These are phyloP conservation scores for Montifringilla adamsi DNA, from an alignment of 2,113 vertebrate genomes.

Conservation along the genomic window DNA sequence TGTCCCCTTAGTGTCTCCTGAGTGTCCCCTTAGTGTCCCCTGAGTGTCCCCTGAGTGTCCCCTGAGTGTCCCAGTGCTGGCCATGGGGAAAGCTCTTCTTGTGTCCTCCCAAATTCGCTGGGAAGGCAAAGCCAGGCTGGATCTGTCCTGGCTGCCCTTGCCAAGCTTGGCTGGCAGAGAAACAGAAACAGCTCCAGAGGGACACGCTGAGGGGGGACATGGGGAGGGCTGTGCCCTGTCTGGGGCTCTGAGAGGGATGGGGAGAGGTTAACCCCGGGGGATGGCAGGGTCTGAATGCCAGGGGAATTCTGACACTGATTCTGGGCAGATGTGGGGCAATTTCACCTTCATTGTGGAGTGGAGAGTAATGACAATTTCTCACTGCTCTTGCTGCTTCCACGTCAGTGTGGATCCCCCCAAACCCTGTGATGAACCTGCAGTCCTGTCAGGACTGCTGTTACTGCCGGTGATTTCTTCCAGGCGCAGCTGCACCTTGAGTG, in stretches of 20 bases:
- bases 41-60: too few species aligned
- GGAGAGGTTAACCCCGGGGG: rapidly evolving
- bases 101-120: rapidly evolving
- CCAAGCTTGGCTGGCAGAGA: background rate
- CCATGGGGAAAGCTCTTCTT: background rate
- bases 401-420: background rate
- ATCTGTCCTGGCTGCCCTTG: background rate
- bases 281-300: background rate
- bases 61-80: background rate
- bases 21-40: too few species aligned
- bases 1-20: background rate
- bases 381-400: background rate
- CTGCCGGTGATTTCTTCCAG: background rate
- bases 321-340: background rate
- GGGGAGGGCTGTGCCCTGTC: background rate
- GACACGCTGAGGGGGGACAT: background rate
- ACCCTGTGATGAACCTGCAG: rapidly evolving
- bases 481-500: background rate
- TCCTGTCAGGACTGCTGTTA: background rate
- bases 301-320: background rate
- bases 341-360: background rate
- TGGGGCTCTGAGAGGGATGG: background rate
- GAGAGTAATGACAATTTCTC: background rate
- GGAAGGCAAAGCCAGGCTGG: background rate
- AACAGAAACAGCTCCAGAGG: background rate